These are phyloP conservation scores for Philotrypesis tridentata DNA, from an alignment of 1,140 invertebrate genomes.

Conservation along the genomic window DNA sequence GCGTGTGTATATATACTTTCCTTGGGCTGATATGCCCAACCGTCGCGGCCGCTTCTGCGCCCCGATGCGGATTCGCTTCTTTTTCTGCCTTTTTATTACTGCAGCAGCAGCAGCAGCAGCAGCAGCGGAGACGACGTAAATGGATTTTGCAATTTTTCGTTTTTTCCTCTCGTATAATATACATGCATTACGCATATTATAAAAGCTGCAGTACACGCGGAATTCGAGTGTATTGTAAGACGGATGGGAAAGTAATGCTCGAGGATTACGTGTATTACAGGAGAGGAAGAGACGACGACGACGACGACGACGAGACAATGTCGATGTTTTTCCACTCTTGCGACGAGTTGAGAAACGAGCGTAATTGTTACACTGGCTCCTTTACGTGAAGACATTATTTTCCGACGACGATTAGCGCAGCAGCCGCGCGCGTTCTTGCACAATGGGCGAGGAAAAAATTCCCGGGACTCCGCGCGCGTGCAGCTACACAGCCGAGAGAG, in stretches of 20 bases:
- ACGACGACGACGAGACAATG: not conserved
- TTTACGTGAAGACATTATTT: not conserved
- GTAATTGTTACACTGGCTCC: not conserved
- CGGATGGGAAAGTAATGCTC: not conserved
- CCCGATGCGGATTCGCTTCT: too few species aligned
- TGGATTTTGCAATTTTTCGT: too few species aligned
- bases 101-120: too few species aligned
- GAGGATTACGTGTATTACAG: not conserved
- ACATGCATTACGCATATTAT: too few species aligned
- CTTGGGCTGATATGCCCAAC: too few species aligned
- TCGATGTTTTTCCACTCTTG: not conserved
- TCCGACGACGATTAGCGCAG: not conserved
- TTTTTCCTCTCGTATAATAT: too few species aligned
- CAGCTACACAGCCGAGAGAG: too few species aligned
- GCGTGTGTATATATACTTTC: not conserved
- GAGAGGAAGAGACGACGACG: not conserved
- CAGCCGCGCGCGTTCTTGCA: not conserved
- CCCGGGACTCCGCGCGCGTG: too few species aligned
- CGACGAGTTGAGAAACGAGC: not conserved
- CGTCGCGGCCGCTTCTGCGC: too few species aligned
- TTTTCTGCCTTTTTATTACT: too few species aligned
- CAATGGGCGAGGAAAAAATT: conserved; percentile 6
- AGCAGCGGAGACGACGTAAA: too few species aligned
- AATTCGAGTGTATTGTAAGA: not conserved
- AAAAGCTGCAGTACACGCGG: too few species aligned